Conservation (phyloP, 1,140 invertebrate genomes). For the Heterodera schachtii region DNA sequence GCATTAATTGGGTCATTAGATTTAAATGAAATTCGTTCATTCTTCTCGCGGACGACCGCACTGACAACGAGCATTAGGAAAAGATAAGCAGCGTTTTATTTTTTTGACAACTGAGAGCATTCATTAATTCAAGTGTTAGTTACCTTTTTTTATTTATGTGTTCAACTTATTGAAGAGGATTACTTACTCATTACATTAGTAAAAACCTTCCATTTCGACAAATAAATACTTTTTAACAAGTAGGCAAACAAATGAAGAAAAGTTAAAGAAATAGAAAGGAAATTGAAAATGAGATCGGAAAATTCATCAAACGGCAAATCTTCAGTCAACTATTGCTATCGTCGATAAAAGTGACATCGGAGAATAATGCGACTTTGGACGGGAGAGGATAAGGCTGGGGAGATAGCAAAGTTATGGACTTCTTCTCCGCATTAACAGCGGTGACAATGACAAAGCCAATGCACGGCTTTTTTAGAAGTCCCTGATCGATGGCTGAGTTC, state of each 20-base stretch:
- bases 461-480: conserved; percentile 34
- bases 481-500: conserved; percentile 36
- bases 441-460: conserved; percentile 44
- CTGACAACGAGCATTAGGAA: conserved; percentile 3
- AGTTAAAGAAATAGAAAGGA: too few species aligned
- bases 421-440: conserved; percentile 37
- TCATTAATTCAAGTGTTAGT: too few species aligned
- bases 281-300: background rate
- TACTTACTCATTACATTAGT: background rate
- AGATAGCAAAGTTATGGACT: conserved; percentile 44
- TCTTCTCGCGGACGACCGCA: background rate
- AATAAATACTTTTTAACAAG: background rate
- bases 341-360: conserved; percentile 44
- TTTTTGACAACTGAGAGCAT: too few species aligned
- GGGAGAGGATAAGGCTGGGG: conserved; percentile 48
- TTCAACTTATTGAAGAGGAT: background rate
- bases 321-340: conserved; percentile 19
- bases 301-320: background rate
- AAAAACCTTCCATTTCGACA: too few species aligned
- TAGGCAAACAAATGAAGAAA: background rate
- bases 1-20: background rate
- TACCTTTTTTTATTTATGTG: too few species aligned
- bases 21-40: background rate
- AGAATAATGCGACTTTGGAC: conserved; percentile 29
- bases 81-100: background rate